Evolutionary conservation across 2,888 invertebrate genomes (phyloP).

Genomic region (Epirrhoe alternata): DNA sequence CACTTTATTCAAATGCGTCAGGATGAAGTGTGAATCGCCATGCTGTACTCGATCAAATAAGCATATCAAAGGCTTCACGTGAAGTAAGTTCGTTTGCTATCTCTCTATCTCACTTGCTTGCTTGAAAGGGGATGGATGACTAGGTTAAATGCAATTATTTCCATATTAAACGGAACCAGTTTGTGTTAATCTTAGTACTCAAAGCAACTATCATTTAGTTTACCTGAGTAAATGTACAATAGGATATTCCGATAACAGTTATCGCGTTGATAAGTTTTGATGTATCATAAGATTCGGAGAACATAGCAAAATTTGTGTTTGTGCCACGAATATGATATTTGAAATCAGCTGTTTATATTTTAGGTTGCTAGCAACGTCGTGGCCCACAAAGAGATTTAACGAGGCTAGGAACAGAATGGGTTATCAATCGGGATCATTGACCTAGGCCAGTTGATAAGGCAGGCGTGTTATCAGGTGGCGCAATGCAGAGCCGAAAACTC

Average conservation of each 20-base stretch:
- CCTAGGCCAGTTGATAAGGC: constrained; percentile 65
- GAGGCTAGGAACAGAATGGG: constrained; percentile 44
- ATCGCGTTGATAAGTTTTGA: constrained; percentile 27
- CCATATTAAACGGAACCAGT: background rate
- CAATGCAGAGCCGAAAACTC: constrained; percentile 75
- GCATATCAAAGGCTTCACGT: constrained; percentile 30
- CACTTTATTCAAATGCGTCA: too few species aligned
- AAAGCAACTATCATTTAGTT: constrained; percentile 1
- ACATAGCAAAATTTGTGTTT: constrained; percentile 5
- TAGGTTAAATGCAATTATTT: constrained; percentile 21
- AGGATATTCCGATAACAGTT: constrained; percentile 18
- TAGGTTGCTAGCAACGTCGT: constrained; percentile 7
- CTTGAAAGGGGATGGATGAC: constrained; percentile 25
- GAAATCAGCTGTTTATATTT: constrained; percentile 19
- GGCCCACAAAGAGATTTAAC: constrained; percentile 34
- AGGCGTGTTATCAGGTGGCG: constrained; percentile 72
- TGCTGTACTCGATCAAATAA: too few species aligned
- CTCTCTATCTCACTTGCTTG: constrained; percentile 21
- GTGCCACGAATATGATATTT: background rate
- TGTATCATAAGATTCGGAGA: constrained; percentile 27
- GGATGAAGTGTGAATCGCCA: too few species aligned
- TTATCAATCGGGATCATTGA: constrained; percentile 68
- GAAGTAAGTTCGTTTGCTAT: constrained; percentile 21
- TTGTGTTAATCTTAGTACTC: too few species aligned
- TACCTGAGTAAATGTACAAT: constrained; percentile 1